Percentiles rank a stretch among this genome's conserved stretches.
These are phyloP conservation scores for Protonemura montana DNA, from an alignment of 2,888 invertebrate species.

Conservation along the genomic window DNA sequence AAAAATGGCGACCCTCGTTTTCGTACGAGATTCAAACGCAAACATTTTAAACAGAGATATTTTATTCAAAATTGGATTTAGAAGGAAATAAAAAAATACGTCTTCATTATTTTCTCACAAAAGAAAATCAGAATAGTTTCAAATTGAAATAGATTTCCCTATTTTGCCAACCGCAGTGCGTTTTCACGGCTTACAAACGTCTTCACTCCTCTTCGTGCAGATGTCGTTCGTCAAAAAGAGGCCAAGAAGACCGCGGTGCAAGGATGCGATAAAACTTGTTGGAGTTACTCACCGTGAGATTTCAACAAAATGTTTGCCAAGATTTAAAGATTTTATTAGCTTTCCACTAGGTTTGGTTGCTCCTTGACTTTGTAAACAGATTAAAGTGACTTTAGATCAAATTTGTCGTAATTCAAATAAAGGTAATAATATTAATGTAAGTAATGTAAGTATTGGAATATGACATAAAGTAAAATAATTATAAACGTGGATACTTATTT, in stretches of 20 bases:
- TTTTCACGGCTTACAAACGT: neutral
- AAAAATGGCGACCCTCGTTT: no score
- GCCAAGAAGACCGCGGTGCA: neutral
- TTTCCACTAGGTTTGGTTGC: neutral
- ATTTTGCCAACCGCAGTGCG: neutral
- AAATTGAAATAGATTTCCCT: no score
- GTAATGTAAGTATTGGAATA: no score
- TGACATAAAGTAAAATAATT: no score
- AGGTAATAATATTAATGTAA: no score
- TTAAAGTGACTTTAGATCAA: neutral
- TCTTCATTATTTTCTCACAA: neutral
- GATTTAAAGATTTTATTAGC: neutral
- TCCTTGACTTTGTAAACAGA: neutral
- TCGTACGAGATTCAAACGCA: no score
- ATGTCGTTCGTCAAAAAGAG: neutral
- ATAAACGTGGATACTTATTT: no score
- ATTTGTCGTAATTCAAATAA: neutral
- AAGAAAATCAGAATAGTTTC: neutral
- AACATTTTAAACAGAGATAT: no score
- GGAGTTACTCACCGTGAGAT: neutral
- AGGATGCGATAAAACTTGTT: neutral
- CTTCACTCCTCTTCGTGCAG: neutral
- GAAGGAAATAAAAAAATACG: neutral
- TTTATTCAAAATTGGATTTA: no score
- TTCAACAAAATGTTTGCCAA: constrained; percentile 1